Evolutionary conservation across 2,888 invertebrate genomes (phyloP), one percentile per base, ranked within the genome.

Genomic region (Drosophila picticornis): DNA sequence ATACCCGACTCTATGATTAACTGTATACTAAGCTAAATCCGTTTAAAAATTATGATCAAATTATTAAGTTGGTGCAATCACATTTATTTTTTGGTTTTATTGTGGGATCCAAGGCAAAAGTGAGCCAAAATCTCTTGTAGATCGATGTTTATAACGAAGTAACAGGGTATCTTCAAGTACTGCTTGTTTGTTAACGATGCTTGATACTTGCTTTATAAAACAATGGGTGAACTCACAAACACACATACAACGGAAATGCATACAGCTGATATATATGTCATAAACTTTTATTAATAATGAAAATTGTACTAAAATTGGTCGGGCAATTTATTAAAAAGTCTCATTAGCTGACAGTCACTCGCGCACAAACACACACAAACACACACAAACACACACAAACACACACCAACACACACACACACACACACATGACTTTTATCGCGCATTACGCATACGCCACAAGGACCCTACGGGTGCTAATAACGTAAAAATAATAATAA

Each of bases 241-340:
- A 64, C 32, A 31, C 32, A 43, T 36, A 58, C 36, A 77, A 40
- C 9, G 46, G 19, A 53, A 52, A 58, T 59, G 52, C 59, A 68
- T 75, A 81, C 74, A 74, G 51, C 84, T 75, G 80, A 87, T 86
- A 80, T 83, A 75, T 75, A 80, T 83, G 84, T 76, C 89, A 88
- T 88, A 88, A 88, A 88, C 65, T 90, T 90, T 90, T 88, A 88
- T 88, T 88, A 88, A 90, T 88, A 88, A 88, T 88, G 90, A 88
- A 88, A 88, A 90, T 84, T 90, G 87, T 90, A 88, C 81, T 88
- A 80, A 88, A 90, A 88, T 82, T 86, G 89, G 72, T 73, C 82
- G 87, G 77, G 80, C 84, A 88, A 88, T 88, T 88, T 88, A 88
- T 88, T 88, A 88, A 88, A 88, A 88, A 88, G 77, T 88, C 87